Conservation (phyloP, 2,888 invertebrate genomes). For the Melinopterus prodromus region DNA sequence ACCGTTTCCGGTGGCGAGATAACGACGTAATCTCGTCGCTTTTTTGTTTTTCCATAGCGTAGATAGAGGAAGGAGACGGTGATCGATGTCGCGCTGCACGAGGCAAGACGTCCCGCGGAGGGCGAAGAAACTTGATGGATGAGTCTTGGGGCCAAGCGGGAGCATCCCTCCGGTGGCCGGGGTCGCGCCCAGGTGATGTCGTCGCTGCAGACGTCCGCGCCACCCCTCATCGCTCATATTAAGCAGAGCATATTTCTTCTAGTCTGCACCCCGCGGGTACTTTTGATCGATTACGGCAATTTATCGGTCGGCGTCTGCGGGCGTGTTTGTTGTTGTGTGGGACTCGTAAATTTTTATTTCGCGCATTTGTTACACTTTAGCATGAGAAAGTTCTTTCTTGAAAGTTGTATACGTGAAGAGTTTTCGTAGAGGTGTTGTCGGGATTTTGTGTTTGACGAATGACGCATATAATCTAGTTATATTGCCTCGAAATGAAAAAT, state of each 20-base stretch:
- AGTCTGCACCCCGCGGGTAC: slow-evolving; percentile 10
- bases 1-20: background rate
- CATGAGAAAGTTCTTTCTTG: too few species aligned
- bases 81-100: background rate
- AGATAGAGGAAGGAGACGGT: background rate
- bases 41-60: background rate
- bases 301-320: background rate
- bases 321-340: background rate
- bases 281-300: background rate
- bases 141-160: background rate
- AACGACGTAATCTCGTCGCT: background rate
- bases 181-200: slow-evolving; percentile 4
- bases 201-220: background rate
- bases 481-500: too few species aligned
- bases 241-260: slow-evolving; percentile 22
- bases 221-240: slow-evolving; percentile 19
- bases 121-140: slow-evolving; percentile 4
- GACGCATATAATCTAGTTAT: too few species aligned
- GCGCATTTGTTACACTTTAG: too few species aligned
- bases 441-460: too few species aligned
- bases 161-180: background rate
- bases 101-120: slow-evolving; percentile 4
- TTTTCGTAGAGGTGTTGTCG: too few species aligned
- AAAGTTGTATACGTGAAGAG: too few species aligned
- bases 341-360: background rate